These are phyloP conservation scores for Bradypus variegatus DNA, from an alignment of 2,797 vertebrate genomes.

Conservation along the genomic window DNA sequence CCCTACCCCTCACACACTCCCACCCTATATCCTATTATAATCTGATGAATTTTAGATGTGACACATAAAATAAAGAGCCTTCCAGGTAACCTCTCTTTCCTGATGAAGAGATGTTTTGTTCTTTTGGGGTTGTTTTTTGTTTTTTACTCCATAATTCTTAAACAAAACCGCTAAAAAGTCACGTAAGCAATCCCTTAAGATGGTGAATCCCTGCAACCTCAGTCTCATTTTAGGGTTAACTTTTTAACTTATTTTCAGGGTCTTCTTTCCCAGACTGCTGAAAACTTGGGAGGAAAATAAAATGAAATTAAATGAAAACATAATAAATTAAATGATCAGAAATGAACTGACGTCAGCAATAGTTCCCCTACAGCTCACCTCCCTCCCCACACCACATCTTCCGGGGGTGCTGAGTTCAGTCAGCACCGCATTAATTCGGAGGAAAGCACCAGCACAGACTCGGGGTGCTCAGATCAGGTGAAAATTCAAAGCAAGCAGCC, in stretches of 20 bases:
- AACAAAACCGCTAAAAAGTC: background rate
- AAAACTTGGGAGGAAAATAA: background rate
- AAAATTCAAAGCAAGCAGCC: background rate
- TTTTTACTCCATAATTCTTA: background rate
- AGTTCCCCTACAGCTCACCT: background rate
- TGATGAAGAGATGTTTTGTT: background rate
- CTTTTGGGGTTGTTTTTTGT: background rate
- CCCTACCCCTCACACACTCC: background rate
- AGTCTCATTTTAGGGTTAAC: background rate
- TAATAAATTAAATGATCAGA: background rate
- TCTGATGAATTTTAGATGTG: background rate
- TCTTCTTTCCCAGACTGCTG: constrained; percentile 14
- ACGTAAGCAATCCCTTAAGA: background rate
- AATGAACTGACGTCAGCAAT: background rate
- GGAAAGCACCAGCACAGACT: background rate
- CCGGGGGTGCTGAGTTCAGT: background rate
- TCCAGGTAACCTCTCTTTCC: background rate
- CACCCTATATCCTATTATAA: background rate
- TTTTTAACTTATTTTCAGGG: constrained; percentile 13
- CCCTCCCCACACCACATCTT: background rate
- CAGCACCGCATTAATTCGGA: background rate
- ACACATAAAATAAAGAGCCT: background rate
- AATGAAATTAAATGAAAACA: background rate
- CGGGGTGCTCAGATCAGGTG: background rate
- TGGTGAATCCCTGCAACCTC: background rate